Percentiles rank a stretch among this genome's conserved stretches.
These are phyloP conservation scores for Porites australiensis DNA, from an alignment of 64 coral and sea anemone genomes.

Conservation along the genomic window DNA sequence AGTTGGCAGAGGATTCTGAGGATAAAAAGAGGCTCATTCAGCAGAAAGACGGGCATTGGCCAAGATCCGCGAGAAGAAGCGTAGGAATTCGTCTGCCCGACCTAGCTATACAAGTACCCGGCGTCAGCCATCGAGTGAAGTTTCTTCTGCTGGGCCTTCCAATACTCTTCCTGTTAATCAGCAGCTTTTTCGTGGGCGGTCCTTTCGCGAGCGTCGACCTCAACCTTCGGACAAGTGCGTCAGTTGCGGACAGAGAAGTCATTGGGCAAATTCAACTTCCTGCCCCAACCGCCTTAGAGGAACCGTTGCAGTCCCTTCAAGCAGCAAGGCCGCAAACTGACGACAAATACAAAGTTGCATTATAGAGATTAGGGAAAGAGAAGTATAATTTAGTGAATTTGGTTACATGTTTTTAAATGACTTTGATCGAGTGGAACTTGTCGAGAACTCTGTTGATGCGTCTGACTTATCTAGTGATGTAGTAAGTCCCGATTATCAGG, in stretches of 20 bases:
- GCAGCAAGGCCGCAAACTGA: constrained; percentile 5
- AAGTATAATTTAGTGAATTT: constrained; percentile 68
- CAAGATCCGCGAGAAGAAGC: constrained; percentile 43
- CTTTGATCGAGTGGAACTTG: no score
- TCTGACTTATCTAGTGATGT: not conserved
- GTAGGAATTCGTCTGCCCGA: not conserved
- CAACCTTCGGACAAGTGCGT: constrained; percentile 68
- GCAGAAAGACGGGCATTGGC: constrained; percentile 36
- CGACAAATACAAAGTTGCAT: not conserved
- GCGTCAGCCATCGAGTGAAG: constrained; percentile 6
- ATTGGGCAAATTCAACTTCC: constrained; percentile 36
- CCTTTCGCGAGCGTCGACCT: constrained; percentile 61
- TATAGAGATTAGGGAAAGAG: constrained; percentile 44
- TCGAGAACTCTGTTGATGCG: no score
- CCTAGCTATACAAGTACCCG: not conserved
- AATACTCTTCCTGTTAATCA: constrained; percentile 44
- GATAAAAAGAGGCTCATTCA: no score
- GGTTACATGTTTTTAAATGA: constrained; percentile 39
- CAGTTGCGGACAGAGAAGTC: constrained; percentile 57
- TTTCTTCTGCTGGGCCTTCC: constrained; percentile 24
- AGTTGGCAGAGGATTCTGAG: no score
- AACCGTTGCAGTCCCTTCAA: constrained; percentile 35
- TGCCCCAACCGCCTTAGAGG: constrained; percentile 33
- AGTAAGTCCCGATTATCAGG: not conserved
- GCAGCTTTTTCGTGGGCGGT: constrained; percentile 32